These are phyloP conservation scores for Amblyteles armatorius DNA, from an alignment of 2,888 invertebrate genomes.

Conservation along the genomic window DNA sequence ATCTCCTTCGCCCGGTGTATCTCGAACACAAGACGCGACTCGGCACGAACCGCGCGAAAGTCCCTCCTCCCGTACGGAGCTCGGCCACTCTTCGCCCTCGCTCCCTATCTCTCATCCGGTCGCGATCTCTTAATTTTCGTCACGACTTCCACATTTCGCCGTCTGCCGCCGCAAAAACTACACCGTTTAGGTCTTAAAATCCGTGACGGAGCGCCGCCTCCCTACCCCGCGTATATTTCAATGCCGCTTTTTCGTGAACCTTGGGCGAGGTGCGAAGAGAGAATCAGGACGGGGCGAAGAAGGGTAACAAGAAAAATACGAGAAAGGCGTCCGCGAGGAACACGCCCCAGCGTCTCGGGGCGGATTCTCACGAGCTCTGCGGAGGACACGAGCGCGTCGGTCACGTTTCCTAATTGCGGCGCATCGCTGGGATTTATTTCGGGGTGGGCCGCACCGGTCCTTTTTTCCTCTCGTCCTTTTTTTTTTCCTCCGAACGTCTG, in stretches of 20 bases:
- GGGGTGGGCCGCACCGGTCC: slow-evolving; percentile 67
- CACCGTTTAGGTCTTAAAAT: neutral
- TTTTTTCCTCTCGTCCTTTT: slow-evolving; percentile 13
- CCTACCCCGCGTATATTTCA: slow-evolving; percentile 8
- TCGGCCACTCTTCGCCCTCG: slow-evolving; percentile 17
- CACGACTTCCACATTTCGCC: slow-evolving; percentile 8
- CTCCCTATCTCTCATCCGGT: neutral
- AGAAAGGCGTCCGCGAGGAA: slow-evolving; percentile 21
- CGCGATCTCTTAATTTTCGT: slow-evolving; percentile 58
- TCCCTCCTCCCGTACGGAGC: neutral
- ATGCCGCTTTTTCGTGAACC: slow-evolving; percentile 31
- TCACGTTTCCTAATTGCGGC: slow-evolving; percentile 81
- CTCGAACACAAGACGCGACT: slow-evolving; percentile 16
- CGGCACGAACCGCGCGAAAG: slow-evolving; percentile 4
- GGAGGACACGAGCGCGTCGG: slow-evolving; percentile 70
- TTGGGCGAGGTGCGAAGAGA: neutral
- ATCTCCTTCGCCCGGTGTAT: slow-evolving; percentile 43
- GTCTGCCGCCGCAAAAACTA: neutral
- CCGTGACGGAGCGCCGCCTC: neutral
- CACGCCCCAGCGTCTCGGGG: slow-evolving; percentile 39
- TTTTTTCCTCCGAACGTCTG: neutral
- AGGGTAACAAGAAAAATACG: slow-evolving; percentile 25
- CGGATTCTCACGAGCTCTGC: slow-evolving; percentile 37
- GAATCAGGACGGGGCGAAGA: slow-evolving; percentile 9
- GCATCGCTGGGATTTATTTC: slow-evolving; percentile 75